Conservation (phyloP, 2,113 vertebrate genomes). For the Mobula hypostoma region DNA sequence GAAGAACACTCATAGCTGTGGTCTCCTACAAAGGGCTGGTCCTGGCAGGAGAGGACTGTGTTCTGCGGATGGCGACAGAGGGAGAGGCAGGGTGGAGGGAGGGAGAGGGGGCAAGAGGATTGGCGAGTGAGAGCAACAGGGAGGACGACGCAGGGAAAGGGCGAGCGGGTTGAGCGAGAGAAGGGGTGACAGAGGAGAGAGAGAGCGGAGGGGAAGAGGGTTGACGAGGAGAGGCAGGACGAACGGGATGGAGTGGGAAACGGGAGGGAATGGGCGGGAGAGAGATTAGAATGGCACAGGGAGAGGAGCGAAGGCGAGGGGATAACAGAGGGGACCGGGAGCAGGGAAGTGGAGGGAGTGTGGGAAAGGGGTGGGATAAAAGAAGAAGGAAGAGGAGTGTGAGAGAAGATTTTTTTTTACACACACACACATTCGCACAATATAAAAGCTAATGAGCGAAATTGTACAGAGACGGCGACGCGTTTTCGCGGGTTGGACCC, state of each 20-base stretch:
- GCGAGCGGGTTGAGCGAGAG: neutral
- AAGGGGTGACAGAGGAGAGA: neutral
- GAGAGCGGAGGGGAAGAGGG: too few relatives aligned
- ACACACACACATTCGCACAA: constrained; percentile 2
- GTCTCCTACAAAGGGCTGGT: constrained; percentile 62
- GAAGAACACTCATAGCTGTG: constrained; percentile 51
- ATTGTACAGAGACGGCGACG: neutral
- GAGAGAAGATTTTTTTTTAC: neutral
- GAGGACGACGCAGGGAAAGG: too few relatives aligned
- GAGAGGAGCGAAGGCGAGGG: neutral
- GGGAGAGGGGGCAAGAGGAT: neutral
- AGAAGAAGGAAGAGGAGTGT: neutral
- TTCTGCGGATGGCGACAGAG: constrained; percentile 50
- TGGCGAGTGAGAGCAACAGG: neutral
- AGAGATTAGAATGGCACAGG: neutral
- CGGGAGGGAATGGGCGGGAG: neutral
- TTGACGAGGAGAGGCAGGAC: too few relatives aligned
- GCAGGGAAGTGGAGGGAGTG: too few relatives aligned
- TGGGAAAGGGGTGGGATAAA: neutral
- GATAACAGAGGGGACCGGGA: neutral
- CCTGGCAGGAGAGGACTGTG: constrained; percentile 62
- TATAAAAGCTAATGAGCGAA: neutral
- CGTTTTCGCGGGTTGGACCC: neutral
- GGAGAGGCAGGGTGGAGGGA: neutral
- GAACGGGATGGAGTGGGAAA: too few relatives aligned